Percentiles rank a stretch among this genome's conserved stretches.
Conservation (phyloP, 2,113 vertebrate genomes). For the Oncorhynchus masou region DNA sequence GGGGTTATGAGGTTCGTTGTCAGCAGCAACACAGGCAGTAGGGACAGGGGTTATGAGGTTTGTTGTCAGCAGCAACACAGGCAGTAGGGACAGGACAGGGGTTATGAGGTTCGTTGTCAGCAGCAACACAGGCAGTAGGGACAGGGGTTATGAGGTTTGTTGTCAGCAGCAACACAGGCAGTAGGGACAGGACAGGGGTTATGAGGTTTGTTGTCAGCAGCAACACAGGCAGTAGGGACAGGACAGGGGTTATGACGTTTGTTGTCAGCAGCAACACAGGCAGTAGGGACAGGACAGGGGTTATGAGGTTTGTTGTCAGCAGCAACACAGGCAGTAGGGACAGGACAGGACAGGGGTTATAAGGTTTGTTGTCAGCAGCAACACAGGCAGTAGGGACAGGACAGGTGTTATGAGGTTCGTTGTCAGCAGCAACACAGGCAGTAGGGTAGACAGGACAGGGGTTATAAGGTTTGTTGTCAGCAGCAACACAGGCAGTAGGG, state of each 20-base stretch:
- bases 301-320: conserved; percentile 24
- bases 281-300: background rate
- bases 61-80: background rate
- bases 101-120: conserved; percentile 30
- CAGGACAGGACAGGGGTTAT: background rate
- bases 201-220: conserved; percentile 18
- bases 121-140: no score
- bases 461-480: conserved; percentile 24
- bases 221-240: background rate
- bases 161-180: background rate
- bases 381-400: background rate
- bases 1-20: conserved; percentile 22
- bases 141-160: no score
- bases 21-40: background rate
- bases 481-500: background rate
- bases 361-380: conserved; percentile 20
- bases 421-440: background rate
- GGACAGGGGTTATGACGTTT: conserved; percentile 25
- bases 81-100: background rate
- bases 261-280: background rate
- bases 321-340: background rate
- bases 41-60: conserved; percentile 13
- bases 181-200: background rate
- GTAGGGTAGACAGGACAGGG: background rate
- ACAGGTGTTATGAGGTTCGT: conserved; percentile 13